A percentile compares a stretch with the other conserved stretches of the same genome.
Conservation (phyloP, 2,113 vertebrate species). For the Mesoclemmys tuberculata region DNA sequence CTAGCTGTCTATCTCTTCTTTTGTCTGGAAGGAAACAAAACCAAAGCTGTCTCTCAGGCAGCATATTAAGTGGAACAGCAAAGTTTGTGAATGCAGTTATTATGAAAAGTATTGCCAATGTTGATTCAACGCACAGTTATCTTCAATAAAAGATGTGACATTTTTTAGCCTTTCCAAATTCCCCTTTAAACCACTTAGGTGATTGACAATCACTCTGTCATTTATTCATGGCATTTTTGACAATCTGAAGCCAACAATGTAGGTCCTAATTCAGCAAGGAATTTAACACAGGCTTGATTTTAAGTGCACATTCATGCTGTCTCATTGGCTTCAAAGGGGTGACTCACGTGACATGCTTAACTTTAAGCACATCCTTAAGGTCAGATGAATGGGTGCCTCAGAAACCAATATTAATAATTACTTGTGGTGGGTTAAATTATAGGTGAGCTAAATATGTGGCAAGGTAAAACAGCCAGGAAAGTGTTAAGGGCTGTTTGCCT, state of each 20-base stretch:
- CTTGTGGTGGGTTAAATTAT: not conserved
- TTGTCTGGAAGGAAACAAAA: not conserved
- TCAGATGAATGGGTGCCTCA: accelerated
- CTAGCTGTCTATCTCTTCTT: not conserved
- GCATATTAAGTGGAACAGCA: not conserved
- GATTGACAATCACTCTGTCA: not conserved
- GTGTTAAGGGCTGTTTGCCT: not conserved
- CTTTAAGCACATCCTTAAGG: accelerated
- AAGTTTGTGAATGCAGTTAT: not conserved
- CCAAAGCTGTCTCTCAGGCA: not conserved
- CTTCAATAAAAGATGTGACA: not conserved
- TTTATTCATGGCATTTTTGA: not conserved
- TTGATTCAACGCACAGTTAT: not conserved
- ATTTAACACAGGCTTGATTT: accelerated
- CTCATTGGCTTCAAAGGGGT: not conserved
- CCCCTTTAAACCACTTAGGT: not conserved
- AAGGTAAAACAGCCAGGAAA: not conserved
- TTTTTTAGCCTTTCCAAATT: not conserved
- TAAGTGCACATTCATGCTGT: not conserved
- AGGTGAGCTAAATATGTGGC: not conserved
- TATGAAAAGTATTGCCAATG: not conserved
- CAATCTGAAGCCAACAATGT: accelerated
- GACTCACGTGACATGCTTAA: accelerated
- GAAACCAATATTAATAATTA: not conserved
- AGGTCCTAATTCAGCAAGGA: accelerated